These are phyloP conservation scores for Eledona agricola DNA, from an alignment of 2,888 invertebrate species.

Conservation along the genomic window DNA sequence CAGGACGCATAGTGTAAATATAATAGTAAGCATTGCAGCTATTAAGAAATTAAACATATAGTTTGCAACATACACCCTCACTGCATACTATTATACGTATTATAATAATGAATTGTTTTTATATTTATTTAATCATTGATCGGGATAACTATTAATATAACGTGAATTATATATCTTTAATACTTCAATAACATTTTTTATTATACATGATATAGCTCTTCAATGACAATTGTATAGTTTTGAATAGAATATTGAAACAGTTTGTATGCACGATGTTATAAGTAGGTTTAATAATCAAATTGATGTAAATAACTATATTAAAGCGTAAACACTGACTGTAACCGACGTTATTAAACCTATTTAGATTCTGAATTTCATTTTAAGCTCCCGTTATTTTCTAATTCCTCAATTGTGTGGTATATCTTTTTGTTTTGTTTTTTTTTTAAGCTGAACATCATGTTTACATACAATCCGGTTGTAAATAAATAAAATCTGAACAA, in stretches of 20 bases:
- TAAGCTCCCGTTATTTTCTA: slow-evolving; percentile 9
- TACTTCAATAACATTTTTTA: slow-evolving; percentile 61
- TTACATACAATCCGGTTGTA: slow-evolving; percentile 61
- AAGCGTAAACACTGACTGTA: slow-evolving; percentile 22
- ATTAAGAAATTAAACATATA: slow-evolving; percentile 23
- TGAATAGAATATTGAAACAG: slow-evolving; percentile 54
- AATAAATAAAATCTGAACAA: slow-evolving; percentile 55
- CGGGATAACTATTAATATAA: slow-evolving; percentile 54
- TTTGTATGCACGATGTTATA: slow-evolving; percentile 31
- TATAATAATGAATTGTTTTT: slow-evolving; percentile 32
- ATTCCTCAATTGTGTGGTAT: slow-evolving; percentile 1
- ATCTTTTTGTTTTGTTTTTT: too few species aligned
- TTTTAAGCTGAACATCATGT: slow-evolving; percentile 19
- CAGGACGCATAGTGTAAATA: slow-evolving; percentile 38
- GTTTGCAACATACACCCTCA: slow-evolving; percentile 34
- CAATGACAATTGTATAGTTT: slow-evolving; percentile 63
- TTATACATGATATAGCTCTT: slow-evolving; percentile 60
- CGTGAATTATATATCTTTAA: slow-evolving; percentile 48
- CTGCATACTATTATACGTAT: slow-evolving; percentile 38
- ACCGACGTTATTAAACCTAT: slow-evolving; percentile 21
- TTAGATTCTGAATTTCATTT: slow-evolving; percentile 15
- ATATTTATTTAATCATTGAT: slow-evolving; percentile 55
- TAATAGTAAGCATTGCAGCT: slow-evolving; percentile 40
- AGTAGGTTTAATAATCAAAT: slow-evolving; percentile 25
- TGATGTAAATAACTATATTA: slow-evolving; percentile 16